Evolutionary conservation across 2,888 invertebrate genomes (phyloP).

Genomic region (Nycteola revayana): DNA sequence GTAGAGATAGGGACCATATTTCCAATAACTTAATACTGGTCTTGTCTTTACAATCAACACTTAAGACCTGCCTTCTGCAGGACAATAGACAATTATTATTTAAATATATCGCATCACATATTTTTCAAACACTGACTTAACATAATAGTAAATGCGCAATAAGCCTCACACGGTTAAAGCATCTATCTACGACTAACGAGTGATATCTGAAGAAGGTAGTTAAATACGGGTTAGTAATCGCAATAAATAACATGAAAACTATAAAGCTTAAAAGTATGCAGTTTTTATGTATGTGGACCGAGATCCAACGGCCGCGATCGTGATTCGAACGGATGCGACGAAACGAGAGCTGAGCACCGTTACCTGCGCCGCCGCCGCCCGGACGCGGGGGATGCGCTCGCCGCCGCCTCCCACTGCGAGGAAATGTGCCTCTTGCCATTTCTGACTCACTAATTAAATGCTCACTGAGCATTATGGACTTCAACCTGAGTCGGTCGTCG

Average conservation of each 20-base stretch:
- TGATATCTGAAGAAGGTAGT: conserved; percentile 42
- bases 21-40: conserved; percentile 50
- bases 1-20: conserved; percentile 21
- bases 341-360: conserved; percentile 73
- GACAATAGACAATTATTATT: conserved; percentile 52
- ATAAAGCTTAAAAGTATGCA: conserved; percentile 27
- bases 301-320: conserved; percentile 36
- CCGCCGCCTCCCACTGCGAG: conserved; percentile 38
- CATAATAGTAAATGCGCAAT: conserved; percentile 70
- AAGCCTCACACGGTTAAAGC: conserved; percentile 72
- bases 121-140: conserved; percentile 60
- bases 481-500: conserved; percentile 26
- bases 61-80: conserved; percentile 14
- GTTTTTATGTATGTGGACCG: conserved; percentile 32
- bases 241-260: conserved; percentile 44
- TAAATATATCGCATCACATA: conserved; percentile 45
- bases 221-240: conserved; percentile 36
- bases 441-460: conserved; percentile 47
- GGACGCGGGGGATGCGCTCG: conserved; percentile 41
- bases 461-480: conserved; percentile 43
- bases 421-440: conserved; percentile 25
- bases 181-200: conserved; percentile 38
- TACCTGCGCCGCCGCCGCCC: conserved; percentile 49
- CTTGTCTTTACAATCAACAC: conserved; percentile 35
- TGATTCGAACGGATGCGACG: conserved; percentile 49